Percentiles rank a stretch among this genome's conserved stretches.
phyloP scores from a whole-genome alignment of 2,888 invertebrate genomes.

The Xanthia togata region DNA sequence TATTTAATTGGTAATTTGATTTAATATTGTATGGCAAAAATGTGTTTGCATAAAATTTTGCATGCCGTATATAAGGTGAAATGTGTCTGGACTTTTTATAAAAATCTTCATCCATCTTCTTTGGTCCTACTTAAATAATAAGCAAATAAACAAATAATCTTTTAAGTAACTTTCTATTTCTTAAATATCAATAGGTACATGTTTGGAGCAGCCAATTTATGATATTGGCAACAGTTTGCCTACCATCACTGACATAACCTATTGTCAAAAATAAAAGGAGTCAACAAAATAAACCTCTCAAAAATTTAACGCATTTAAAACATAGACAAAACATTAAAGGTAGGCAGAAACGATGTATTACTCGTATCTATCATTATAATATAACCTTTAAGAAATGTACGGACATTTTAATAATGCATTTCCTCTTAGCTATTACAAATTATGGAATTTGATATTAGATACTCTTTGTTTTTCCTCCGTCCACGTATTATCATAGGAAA shows the following conservation, averaged over 20 bases:
- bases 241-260: neutral
- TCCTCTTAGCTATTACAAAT: slow-evolving; percentile 44
- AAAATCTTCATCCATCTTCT: too few species aligned
- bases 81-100: too few species aligned
- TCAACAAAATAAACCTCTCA: neutral
- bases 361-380: neutral
- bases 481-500: slow-evolving; percentile 51
- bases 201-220: too few species aligned
- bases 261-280: neutral
- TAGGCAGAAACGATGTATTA: neutral
- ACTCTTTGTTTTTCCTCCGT: slow-evolving; percentile 45
- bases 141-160: too few species aligned
- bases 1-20: too few species aligned
- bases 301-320: neutral
- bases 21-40: too few species aligned
- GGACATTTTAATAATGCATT: slow-evolving; percentile 47
- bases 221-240: neutral
- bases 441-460: slow-evolving; percentile 50
- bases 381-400: neutral
- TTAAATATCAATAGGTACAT: too few species aligned
- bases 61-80: too few species aligned
- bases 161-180: too few species aligned
- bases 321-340: neutral
- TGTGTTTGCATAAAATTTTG: too few species aligned
- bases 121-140: too few species aligned